Conservation (phyloP, 2,888 invertebrate genomes). For the Dasypolia templi region DNA sequence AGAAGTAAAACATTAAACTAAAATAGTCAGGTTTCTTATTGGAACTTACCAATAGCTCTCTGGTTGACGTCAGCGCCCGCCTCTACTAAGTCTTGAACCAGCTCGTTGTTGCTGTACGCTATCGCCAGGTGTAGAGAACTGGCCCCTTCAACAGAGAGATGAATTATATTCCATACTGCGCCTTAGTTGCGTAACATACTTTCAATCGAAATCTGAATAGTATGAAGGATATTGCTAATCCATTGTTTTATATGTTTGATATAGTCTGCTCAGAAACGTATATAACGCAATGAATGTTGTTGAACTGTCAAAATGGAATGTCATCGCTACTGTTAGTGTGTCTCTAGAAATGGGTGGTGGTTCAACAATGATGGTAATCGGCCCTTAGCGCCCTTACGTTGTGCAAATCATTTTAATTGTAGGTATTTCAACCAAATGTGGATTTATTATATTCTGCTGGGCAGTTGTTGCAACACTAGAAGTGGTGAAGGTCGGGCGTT, state of each 20-base stretch:
- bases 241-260: too few relatives aligned
- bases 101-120: slow-evolving; percentile 98
- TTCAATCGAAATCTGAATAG: too few relatives aligned
- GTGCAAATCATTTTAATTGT: neutral
- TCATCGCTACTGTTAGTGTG: too few relatives aligned
- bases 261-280: too few relatives aligned
- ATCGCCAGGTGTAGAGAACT: slow-evolving; percentile 98
- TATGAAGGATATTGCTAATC: too few relatives aligned
- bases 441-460: neutral
- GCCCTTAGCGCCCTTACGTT: neutral
- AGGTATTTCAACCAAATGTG: neutral
- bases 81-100: slow-evolving; percentile 97
- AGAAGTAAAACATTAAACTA: neutral
- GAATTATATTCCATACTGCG: neutral
- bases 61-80: slow-evolving; percentile 98
- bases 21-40: neutral
- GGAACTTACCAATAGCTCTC: slow-evolving; percentile 94
- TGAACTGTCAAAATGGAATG: too few relatives aligned
- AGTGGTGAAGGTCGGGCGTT: neutral
- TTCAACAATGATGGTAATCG: neutral
- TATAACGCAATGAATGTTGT: too few relatives aligned
- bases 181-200: too few relatives aligned
- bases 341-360: neutral
- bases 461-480: neutral
- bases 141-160: slow-evolving; percentile 90